Base-by-base conservation (phyloP, 30 jellyfish, hydroid and myxozoan genomes). In the Aurelia sp. region DNA sequence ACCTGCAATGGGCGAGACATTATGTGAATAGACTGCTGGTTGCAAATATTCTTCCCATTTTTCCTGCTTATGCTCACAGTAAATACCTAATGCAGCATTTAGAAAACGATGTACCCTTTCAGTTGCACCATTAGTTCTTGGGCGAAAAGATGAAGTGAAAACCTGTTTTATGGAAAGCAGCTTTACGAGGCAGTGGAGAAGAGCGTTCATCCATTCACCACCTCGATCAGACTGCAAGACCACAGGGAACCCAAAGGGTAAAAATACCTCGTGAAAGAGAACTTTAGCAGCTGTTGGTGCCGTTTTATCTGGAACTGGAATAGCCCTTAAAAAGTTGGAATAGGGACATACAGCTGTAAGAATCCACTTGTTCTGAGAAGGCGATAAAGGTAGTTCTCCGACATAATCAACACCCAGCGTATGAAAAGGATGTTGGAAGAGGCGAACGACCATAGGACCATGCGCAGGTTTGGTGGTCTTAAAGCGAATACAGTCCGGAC, bases 1-100 rank as follows among this genome's bases (percentile, higher is more conserved):
- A 3, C 77, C 76, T 30, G 91, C 68, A n/a, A 81, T 33, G 3
- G 91, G 75, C 5, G 91, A 16, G 4, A 84, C 67, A 33, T 81
- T 65, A 27, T 81, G 91, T 17, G 91, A 84, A 50, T 81, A 67
- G 59, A 81, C 91, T 48, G 91, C 91, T 4, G 91, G 91, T 40
- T 66, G 91, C 41, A 81, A 22, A 50, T 8, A 48, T 44, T 69
- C 84, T 67, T 81, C 84, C 91, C 91, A 81, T 4, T 67, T 63
- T 6, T 20, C 84, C 58, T 65, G 84, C 30, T 57, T 27, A 4
- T 13, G 59, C 33, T 76, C 88, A 33, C 88, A 76, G 59, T 8
- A 76, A 5, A 76, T 81, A 4, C 80, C 84, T 4, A 81, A 67
- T 18, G 91, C 83, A 65, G 68, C 38, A 70, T 81, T 65, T 6